Conservation (phyloP, 2,113 vertebrate genomes). For the Motacilla alba region DNA sequence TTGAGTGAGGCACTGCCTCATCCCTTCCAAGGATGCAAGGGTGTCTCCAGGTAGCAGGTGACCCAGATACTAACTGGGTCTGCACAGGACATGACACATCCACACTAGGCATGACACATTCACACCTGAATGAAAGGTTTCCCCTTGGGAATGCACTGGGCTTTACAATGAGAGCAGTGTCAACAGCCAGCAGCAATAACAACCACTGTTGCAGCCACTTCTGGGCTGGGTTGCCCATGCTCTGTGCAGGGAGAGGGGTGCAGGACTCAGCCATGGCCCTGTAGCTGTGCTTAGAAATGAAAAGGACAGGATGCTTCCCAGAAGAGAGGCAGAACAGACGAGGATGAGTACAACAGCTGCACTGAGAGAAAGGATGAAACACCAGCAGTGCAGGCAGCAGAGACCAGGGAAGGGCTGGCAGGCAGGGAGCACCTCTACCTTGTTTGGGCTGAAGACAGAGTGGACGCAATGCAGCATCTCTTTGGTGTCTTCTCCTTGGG, state of each 20-base stretch:
- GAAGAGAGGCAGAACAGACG: neutral
- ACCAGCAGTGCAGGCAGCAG: neutral
- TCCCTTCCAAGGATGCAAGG: accelerated
- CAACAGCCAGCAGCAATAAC: neutral
- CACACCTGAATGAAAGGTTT: neutral
- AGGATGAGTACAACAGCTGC: neutral
- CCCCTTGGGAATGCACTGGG: neutral
- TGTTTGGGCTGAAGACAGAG: slow-evolving; percentile 84
- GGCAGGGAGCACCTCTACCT: slow-evolving; percentile 69
- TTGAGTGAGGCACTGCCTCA: neutral
- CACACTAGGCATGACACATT: neutral
- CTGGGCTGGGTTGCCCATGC: neutral
- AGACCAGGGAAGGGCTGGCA: neutral
- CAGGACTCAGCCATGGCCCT: neutral
- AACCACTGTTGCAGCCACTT: neutral
- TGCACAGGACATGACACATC: neutral
- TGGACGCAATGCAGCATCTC: slow-evolving; percentile 78
- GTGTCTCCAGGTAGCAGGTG: neutral
- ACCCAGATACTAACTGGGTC: neutral
- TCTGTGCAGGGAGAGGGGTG: neutral
- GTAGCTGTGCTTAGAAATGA: neutral
- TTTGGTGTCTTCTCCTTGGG: slow-evolving; percentile 82
- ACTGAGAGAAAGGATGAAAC: neutral
- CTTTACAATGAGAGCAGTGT: neutral
- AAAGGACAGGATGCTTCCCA: neutral